phyloP scores from a whole-genome alignment of 2,797 vertebrate genomes.

The Uromys caudimaculatus region DNA sequence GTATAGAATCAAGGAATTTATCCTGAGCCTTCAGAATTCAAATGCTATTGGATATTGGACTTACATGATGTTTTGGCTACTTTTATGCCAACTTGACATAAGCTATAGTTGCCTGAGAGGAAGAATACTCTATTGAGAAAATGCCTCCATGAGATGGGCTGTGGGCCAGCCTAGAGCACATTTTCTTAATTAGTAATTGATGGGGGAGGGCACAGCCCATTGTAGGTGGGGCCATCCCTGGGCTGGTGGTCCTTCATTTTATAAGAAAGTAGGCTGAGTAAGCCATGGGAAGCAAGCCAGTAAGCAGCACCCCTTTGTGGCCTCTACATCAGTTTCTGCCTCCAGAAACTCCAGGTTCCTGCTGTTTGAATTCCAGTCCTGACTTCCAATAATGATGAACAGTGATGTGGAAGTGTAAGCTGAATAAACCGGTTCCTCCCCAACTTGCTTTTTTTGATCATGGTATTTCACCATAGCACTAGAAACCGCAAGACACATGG shows the following conservation, averaged over 20 bases:
- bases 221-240: neutral
- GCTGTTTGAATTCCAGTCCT: neutral
- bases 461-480: neutral
- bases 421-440: neutral
- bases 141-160: neutral
- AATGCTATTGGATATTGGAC: neutral
- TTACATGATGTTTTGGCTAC: neutral
- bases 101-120: neutral
- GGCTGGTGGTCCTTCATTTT: neutral
- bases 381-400: neutral
- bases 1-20: neutral
- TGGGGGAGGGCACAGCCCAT: neutral
- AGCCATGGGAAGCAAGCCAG: neutral
- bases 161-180: neutral
- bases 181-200: neutral
- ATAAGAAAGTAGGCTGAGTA: neutral
- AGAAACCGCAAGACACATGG: neutral
- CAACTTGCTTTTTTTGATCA: neutral
- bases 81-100: neutral
- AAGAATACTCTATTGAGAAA: neutral
- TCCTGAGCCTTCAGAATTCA: neutral
- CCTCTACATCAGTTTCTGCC: neutral
- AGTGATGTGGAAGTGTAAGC: neutral
- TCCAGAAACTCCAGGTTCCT: neutral
- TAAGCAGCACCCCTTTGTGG: neutral